Conservation (phyloP, 2,113 vertebrate genomes). For the Pluvianellus socialis region DNA sequence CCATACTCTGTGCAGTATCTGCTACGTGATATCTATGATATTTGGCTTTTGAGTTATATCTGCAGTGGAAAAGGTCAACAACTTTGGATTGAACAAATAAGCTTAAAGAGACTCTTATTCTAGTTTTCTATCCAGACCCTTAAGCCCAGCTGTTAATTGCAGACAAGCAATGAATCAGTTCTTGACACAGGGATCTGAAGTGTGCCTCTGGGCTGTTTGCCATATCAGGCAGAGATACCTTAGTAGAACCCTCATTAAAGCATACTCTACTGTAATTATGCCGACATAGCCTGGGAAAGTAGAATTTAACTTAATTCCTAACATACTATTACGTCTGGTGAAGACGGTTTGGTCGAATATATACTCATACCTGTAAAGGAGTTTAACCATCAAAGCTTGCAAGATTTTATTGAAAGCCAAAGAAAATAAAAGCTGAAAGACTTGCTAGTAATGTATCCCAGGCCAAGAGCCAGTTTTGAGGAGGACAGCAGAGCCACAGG, state of each 20-base stretch:
- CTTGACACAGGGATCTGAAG: slow-evolving; percentile 7
- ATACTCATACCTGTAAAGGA: not conserved
- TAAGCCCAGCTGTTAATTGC: not conserved
- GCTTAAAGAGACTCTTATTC: not conserved
- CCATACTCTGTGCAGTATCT: not conserved
- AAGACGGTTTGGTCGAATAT: not conserved
- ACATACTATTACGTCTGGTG: not conserved
- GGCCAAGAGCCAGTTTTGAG: not conserved
- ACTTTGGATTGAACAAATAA: not conserved
- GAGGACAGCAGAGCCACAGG: not conserved
- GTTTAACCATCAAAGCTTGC: not conserved
- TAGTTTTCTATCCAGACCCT: not conserved
- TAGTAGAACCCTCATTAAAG: slow-evolving; percentile 29
- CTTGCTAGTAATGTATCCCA: not conserved
- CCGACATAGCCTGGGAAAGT: not conserved
- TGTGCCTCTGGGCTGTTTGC: not conserved
- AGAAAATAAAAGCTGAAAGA: not conserved
- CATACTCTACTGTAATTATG: slow-evolving; percentile 2
- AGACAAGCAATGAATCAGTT: slow-evolving; percentile 25
- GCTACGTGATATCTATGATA: not conserved
- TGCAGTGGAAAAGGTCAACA: not conserved
- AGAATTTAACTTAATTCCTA: slow-evolving; percentile 28
- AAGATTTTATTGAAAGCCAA: not conserved
- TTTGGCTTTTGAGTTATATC: not conserved
- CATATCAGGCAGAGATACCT: not conserved